Percentiles rank a stretch among this genome's conserved stretches.
Evolutionary conservation across 2,113 vertebrate genomes (phyloP).

Genomic region (Ophiodon elongatus): DNA sequence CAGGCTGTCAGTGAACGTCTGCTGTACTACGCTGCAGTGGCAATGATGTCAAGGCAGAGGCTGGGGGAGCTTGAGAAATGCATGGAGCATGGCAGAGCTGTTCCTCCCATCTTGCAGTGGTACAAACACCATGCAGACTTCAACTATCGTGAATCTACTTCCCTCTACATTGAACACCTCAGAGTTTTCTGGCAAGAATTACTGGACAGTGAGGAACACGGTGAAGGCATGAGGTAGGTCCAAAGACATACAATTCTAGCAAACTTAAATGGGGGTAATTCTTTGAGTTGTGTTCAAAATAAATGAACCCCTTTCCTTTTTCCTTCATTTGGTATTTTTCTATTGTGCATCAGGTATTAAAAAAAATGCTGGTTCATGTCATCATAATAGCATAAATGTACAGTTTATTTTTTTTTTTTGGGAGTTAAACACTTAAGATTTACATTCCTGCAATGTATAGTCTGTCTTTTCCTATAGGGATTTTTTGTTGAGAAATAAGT

Average conservation of each 20-base stretch:
- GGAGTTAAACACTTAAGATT: neutral
- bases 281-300: neutral
- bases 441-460: neutral
- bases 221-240: slow-evolving; percentile 82
- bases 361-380: neutral
- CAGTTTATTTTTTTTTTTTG: neutral
- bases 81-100: slow-evolving; percentile 87
- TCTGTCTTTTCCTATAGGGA: neutral
- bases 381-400: neutral
- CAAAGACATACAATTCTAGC: neutral
- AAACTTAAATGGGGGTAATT: neutral
- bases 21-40: slow-evolving; percentile 91
- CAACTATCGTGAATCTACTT: slow-evolving; percentile 87
- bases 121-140: slow-evolving; percentile 89
- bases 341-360: neutral
- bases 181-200: slow-evolving; percentile 96
- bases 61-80: slow-evolving; percentile 91
- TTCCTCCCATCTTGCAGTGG: slow-evolving; percentile 92
- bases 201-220: slow-evolving; percentile 87
- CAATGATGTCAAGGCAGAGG: slow-evolving; percentile 89
- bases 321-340: neutral
- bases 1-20: slow-evolving; percentile 94
- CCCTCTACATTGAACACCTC: slow-evolving; percentile 90
- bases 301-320: neutral
- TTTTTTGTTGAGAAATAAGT: neutral